Evolutionary conservation across 2,113 vertebrate genomes (phyloP).

Genomic region (Paracanthobrama guichenoti): DNA sequence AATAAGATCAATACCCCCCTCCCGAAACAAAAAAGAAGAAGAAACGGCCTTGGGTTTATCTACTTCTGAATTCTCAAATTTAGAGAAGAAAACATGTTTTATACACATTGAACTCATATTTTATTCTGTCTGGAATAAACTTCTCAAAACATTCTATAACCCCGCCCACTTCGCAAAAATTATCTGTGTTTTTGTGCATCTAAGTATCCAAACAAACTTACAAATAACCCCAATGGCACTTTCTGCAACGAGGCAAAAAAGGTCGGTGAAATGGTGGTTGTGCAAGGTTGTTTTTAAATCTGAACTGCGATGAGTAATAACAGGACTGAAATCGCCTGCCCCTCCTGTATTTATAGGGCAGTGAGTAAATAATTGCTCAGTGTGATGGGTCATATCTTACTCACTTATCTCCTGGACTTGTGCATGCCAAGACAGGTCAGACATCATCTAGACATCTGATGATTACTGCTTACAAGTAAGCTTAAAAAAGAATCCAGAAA

Average conservation of each 20-base stretch:
- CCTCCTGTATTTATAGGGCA: conserved; percentile 8
- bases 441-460: conserved; percentile 11
- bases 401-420: conserved; percentile 7
- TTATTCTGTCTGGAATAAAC: not conserved
- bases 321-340: not conserved
- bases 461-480: not conserved
- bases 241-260: not conserved
- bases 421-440: conserved; percentile 7
- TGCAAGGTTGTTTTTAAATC: conserved; percentile 1
- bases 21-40: too few species aligned
- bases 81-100: not conserved
- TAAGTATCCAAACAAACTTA: not conserved
- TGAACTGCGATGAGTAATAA: not conserved
- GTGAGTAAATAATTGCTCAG: not conserved
- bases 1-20: too few species aligned
- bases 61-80: not conserved
- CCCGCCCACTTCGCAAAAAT: not conserved
- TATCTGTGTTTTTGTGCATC: not conserved
- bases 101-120: not conserved
- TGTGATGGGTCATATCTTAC: not conserved
- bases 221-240: not conserved
- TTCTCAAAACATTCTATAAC: not conserved
- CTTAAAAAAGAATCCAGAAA: conserved; percentile 13
- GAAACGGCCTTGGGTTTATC: not conserved
- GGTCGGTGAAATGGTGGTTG: not conserved